phyloP scores from a whole-genome alignment of 2,888 invertebrate genomes.

The Erynnis tages region DNA sequence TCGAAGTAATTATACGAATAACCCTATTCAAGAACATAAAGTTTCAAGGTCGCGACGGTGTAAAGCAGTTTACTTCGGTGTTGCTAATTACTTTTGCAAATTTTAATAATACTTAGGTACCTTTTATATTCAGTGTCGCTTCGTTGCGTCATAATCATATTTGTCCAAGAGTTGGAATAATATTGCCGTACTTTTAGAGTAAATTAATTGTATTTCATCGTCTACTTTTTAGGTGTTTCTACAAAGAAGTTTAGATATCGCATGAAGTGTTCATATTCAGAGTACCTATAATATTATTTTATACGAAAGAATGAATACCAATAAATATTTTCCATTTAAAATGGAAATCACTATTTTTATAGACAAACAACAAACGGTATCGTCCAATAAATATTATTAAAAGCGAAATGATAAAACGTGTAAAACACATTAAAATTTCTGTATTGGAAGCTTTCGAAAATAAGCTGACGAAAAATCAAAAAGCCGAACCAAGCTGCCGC shows the following conservation, averaged over 20 bases:
- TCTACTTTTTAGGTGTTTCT: too few species aligned
- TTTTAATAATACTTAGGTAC: constrained; percentile 7
- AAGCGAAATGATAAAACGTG: neutral
- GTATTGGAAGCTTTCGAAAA: neutral
- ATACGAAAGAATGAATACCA: too few species aligned
- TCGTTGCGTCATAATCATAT: neutral
- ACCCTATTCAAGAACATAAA: constrained; percentile 10
- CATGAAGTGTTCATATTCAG: too few species aligned
- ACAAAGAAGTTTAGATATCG: too few species aligned
- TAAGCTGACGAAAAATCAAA: constrained; percentile 13
- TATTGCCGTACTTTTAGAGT: neutral
- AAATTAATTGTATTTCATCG: too few species aligned
- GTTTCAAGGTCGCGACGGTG: constrained; percentile 1
- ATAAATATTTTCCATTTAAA: too few species aligned
- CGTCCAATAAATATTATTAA: too few species aligned
- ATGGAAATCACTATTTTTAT: too few species aligned
- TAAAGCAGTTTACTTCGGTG: constrained; percentile 11
- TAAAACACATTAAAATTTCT: neutral
- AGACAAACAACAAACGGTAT: too few species aligned
- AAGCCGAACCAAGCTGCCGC: constrained; percentile 6
- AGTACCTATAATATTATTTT: too few species aligned
- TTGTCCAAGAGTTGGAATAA: neutral
- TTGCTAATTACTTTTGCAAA: constrained; percentile 14
- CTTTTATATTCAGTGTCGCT: neutral
- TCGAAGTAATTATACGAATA: constrained; percentile 1